Evolutionary conservation across 2,113 vertebrate species (phyloP), one percentile per base, ranked within the genome.

Genomic region (Ia io): DNA sequence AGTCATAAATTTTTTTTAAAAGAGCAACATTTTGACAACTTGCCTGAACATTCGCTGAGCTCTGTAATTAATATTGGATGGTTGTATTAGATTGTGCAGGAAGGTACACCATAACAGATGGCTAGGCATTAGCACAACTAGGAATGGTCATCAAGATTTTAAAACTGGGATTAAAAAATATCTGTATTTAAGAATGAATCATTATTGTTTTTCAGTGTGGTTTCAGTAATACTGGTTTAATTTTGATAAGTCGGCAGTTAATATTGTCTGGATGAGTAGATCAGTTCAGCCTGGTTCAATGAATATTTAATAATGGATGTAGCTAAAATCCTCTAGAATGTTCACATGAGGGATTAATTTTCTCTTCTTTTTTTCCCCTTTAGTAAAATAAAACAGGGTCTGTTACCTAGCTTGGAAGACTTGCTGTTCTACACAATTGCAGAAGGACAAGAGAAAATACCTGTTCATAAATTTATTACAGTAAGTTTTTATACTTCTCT

Each of bases 341-440:
- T 92, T 70, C 37, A 73, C 18, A n/a, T 16, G 88, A 78, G 30
- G 30, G 69, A 93, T 94, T 97, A 95, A 97, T 93, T 97, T 90
- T 93, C 3, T 95, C 37, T 94, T 97, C 84, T 96, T 91, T 91
- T 91, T 65, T 89, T 51, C 12, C 42, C 20, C 30, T 98, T 40
- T 85, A 99, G 99, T 98, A 99, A 99, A 99, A 98, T 98, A 71
- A 99, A 99, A 95, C 99, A 99, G 88, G 99, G 99, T 95, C 99
- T 99, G 88, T 98, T 99, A 95, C 99, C 99, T 96, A 99, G 99
- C 87, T 98, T 99, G 98, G 99, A 99, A 98, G 99, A 99, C 98
- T 98, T 99, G 51, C 99, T 99, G 87, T 99, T 99, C 98, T 99
- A 99, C 98, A 99, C 99, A 93, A 99, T 99, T 96, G 99, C 99